phyloP scores from a whole-genome alignment of 2,113 vertebrate genomes.

The Thalassoma bifasciatum region DNA sequence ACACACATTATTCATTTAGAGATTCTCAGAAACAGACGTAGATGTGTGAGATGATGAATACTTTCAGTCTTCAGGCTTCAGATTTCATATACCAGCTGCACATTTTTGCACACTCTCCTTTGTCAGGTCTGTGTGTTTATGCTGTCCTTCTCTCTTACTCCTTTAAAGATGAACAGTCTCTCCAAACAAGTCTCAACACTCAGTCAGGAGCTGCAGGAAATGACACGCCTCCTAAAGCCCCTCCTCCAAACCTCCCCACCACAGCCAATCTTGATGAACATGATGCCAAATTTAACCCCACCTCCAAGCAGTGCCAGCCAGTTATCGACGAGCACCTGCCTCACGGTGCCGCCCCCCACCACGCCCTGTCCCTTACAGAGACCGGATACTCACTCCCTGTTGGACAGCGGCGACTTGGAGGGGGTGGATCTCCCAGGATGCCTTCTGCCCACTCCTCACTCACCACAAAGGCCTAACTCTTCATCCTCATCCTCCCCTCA shows the following conservation, averaged over 20 bases:
- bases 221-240: slow-evolving; percentile 83
- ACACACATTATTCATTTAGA: no score
- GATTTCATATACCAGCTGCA: no score
- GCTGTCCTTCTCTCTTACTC: slow-evolving; percentile 10
- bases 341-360: slow-evolving; percentile 4
- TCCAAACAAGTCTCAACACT: slow-evolving; percentile 85
- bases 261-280: slow-evolving; percentile 67
- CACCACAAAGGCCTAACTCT: slow-evolving; percentile 49
- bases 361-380: slow-evolving; percentile 48
- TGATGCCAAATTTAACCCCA: slow-evolving; percentile 68
- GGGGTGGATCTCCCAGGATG: slow-evolving; percentile 72
- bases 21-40: no score
- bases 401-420: slow-evolving; percentile 73
- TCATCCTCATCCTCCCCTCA: slow-evolving; percentile 33
- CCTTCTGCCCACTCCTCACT: slow-evolving; percentile 74
- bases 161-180: slow-evolving; percentile 82
- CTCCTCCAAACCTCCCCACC: slow-evolving; percentile 74
- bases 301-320: slow-evolving; percentile 67
- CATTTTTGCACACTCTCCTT: no score
- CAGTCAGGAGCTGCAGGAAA: slow-evolving; percentile 85
- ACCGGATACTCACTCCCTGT: slow-evolving; percentile 64
- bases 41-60: no score
- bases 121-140: no score
- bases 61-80: no score
- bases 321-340: slow-evolving; percentile 37